Conservation (phyloP, 2,113 vertebrate genomes). For the Hippocampus abdominalis region DNA sequence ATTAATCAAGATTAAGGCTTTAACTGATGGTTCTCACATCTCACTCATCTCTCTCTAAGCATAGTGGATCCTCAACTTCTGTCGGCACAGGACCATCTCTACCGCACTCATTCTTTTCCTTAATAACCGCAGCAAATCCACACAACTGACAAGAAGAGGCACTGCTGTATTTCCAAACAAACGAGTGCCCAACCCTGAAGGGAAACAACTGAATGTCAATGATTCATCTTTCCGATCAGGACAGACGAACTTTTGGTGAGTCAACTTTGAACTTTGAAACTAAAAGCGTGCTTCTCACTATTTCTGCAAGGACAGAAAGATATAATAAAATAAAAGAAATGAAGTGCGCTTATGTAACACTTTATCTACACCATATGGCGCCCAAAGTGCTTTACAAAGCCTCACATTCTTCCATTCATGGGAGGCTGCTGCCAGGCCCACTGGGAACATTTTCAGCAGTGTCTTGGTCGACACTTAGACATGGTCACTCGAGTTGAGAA, state of each 20-base stretch:
- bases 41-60: neutral
- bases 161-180: constrained; percentile 2
- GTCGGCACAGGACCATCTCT: constrained; percentile 27
- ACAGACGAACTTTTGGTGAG: neutral
- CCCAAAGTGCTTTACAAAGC: too few relatives aligned
- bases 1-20: neutral
- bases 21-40: neutral
- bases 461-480: too few relatives aligned
- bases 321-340: neutral
- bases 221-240: constrained; percentile 34
- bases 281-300: neutral
- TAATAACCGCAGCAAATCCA: neutral
- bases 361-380: too few relatives aligned
- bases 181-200: constrained; percentile 10
- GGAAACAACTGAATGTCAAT: neutral
- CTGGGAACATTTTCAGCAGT: too few relatives aligned
- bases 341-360: too few relatives aligned
- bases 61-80: constrained; percentile 9
- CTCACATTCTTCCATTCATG: too few relatives aligned
- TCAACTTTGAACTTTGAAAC: constrained; percentile 7
- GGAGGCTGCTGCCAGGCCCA: too few relatives aligned
- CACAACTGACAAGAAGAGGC: neutral
- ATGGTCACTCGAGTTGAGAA: too few relatives aligned
- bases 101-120: neutral
- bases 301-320: neutral